Percentiles rank a stretch among this genome's conserved stretches.
Evolutionary conservation across 2,113 vertebrate genomes (phyloP).

Genomic region (Carlito syrichta): DNA sequence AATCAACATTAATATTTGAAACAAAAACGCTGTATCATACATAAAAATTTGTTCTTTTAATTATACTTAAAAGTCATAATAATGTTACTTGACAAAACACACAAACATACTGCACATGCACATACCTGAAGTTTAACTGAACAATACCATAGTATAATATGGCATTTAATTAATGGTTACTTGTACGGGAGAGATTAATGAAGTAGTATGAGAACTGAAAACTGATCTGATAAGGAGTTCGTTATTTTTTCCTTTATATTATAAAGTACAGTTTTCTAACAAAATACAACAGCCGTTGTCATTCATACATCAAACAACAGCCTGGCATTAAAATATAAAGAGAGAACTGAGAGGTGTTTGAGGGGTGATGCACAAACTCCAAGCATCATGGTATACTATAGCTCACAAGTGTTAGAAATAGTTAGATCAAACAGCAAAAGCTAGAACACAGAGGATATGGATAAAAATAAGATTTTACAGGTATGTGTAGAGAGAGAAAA

Average conservation of each 20-base stretch:
- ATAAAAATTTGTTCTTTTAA: not conserved
- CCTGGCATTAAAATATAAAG: not conserved
- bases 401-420: not conserved
- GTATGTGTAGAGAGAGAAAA: not conserved
- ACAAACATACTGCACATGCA: not conserved
- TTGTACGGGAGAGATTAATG: not conserved
- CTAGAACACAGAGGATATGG: not conserved
- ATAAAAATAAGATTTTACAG: not conserved
- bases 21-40: not conserved
- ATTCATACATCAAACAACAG: slow-evolving; percentile 5
- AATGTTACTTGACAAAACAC: not conserved
- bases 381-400: not conserved
- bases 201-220: not conserved
- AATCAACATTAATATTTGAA: not conserved
- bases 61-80: not conserved
- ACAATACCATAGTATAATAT: not conserved
- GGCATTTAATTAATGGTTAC: not conserved
- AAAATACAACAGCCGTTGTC: not conserved
- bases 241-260: not conserved
- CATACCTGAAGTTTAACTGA: not conserved
- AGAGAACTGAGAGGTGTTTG: not conserved
- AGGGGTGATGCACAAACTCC: not conserved
- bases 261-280: not conserved
- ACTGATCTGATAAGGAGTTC: not conserved
- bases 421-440: not conserved